A percentile compares a stretch with the other conserved stretches of the same genome.
Conservation (phyloP, 2,888 invertebrate genomes). For the Metalampra italica region DNA sequence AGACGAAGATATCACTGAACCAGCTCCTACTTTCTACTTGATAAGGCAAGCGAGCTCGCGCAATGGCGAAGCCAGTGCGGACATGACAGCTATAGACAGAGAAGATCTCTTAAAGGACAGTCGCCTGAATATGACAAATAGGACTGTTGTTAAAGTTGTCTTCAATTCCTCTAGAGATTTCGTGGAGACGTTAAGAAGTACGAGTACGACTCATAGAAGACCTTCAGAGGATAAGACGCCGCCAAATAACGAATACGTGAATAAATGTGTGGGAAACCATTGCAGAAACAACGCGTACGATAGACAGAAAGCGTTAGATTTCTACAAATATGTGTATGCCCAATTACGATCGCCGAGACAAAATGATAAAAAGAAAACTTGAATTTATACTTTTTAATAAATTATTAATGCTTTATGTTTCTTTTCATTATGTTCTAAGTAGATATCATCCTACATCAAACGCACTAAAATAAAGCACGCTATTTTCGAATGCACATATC, state of each 20-base stretch:
- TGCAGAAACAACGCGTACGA: conserved; percentile 61
- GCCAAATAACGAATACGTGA: conserved; percentile 45
- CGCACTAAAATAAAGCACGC: background rate
- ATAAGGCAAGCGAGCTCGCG: conserved; percentile 60
- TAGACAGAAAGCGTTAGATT: conserved; percentile 67
- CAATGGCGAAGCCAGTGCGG: conserved; percentile 51
- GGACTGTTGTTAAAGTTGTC: conserved; percentile 63
- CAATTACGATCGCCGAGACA: conserved; percentile 58
- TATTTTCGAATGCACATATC: background rate
- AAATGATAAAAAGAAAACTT: conserved; percentile 36
- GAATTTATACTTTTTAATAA: conserved; percentile 21
- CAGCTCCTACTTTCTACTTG: conserved; percentile 65
- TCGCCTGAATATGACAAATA: conserved; percentile 59
- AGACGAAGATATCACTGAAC: conserved; percentile 61
- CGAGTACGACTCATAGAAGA: conserved; percentile 40
- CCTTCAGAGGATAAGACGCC: conserved; percentile 36
- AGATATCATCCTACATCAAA: background rate
- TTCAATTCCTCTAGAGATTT: conserved; percentile 68
- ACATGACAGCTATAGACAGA: conserved; percentile 61
- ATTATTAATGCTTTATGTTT: conserved; percentile 12
- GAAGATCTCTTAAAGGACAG: conserved; percentile 57
- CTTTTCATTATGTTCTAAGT: conserved; percentile 13
- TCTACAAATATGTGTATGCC: conserved; percentile 72
- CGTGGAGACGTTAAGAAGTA: conserved; percentile 62
- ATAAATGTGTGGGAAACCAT: conserved; percentile 49